These are phyloP conservation scores for Rhynchotus rufescens DNA, from an alignment of 2,797 vertebrate genomes.

Conservation along the genomic window DNA sequence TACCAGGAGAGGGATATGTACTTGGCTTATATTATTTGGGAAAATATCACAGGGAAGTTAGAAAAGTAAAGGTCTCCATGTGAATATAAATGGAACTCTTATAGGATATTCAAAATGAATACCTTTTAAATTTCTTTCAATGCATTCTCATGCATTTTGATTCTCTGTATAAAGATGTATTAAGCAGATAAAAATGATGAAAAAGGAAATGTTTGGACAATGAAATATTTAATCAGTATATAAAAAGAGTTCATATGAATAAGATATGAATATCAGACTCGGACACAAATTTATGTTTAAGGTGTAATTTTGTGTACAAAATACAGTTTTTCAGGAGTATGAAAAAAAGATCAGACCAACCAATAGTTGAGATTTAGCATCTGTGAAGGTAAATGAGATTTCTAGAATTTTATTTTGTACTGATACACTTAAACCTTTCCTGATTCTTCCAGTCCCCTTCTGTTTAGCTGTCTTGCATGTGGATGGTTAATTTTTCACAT, in stretches of 20 bases:
- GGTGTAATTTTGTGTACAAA: not conserved
- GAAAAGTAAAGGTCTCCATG: not conserved
- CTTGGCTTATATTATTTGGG: not conserved
- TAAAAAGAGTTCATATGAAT: not conserved
- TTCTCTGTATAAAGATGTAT: not conserved
- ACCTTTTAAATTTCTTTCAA: not conserved
- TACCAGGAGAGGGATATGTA: not conserved
- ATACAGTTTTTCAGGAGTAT: not conserved
- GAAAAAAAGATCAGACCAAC: not conserved
- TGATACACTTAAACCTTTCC: not conserved
- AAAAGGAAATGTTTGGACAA: not conserved
- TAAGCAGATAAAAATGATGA: not conserved
- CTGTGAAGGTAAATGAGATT: not conserved
- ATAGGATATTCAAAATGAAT: not conserved
- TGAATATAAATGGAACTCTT: not conserved
- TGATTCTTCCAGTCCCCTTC: not conserved
- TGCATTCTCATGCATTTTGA: not conserved
- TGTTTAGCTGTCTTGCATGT: not conserved
- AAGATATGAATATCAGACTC: not conserved
- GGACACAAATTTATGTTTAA: not conserved
- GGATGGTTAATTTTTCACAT: constrained; percentile 15
- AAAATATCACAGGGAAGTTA: not conserved
- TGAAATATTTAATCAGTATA: not conserved
- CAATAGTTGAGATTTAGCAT: not conserved
- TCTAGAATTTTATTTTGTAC: not conserved